These are phyloP conservation scores for Allobates femoralis DNA, from an alignment of 2,797 vertebrate genomes.

Conservation along the genomic window DNA sequence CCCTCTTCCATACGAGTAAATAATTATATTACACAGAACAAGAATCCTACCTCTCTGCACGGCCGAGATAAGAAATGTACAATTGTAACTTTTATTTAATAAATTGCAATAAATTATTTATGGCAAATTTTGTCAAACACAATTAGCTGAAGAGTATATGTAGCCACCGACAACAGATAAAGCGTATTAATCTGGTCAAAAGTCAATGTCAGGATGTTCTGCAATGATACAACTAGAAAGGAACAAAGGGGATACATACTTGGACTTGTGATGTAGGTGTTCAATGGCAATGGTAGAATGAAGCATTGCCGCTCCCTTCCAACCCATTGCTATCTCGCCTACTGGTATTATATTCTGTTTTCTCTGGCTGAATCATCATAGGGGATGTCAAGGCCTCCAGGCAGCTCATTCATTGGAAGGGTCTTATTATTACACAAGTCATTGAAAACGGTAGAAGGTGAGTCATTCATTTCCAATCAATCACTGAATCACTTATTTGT, in stretches of 20 bases:
- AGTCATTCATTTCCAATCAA: neutral
- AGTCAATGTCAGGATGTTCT: slow-evolving; percentile 18
- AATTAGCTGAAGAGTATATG: slow-evolving; percentile 7
- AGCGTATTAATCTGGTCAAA: neutral
- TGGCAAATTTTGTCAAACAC: neutral
- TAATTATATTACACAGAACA: slow-evolving; percentile 51
- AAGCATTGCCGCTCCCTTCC: neutral
- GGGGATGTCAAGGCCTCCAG: neutral
- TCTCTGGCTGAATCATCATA: neutral
- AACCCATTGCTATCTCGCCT: neutral
- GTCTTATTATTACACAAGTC: neutral
- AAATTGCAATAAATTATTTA: slow-evolving; percentile 22
- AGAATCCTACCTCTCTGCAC: slow-evolving; percentile 38
- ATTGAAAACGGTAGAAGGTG: neutral
- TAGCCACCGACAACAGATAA: slow-evolving; percentile 3
- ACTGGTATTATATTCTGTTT: neutral
- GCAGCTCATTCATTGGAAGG: neutral
- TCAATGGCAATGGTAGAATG: neutral
- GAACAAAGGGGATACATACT: neutral
- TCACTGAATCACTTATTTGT: neutral
- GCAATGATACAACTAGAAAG: neutral
- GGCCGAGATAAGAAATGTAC: slow-evolving; percentile 49
- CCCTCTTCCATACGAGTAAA: slow-evolving; percentile 48
- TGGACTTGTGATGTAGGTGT: neutral
- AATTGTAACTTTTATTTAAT: slow-evolving; percentile 28